Base-by-base conservation (phyloP, 2,888 invertebrate species). In the Melipona bicolor region DNA sequence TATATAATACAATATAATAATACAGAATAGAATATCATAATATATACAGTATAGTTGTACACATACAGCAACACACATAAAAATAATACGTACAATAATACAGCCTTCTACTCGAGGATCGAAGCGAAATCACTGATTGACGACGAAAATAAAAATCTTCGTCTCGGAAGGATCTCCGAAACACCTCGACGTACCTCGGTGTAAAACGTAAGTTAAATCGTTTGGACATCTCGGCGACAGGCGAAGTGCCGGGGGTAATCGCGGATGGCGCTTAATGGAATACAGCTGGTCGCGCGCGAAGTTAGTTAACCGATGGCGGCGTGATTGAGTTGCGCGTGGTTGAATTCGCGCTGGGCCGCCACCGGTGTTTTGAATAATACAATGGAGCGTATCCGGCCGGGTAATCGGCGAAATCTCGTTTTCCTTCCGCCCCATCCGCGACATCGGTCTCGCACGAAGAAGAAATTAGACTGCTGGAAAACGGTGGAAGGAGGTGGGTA, bases 401-500 rank as follows among this genome's bases (percentile, higher is more conserved):
- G 36, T 80, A 77, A 80, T 62, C 77, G 77, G 15, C 52, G 52
- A 74, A 77, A 84, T 77, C 80, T 85, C 77, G 77, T 83, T 84
- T 84, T 52, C n/a, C 19, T 49, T 24, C 36, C 56, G 6, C 74
- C 43, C 43, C 9, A 43, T 43, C 43, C 43, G 61, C 52, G 52
- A 32, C 74, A 67, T 70, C 64, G 84, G 75, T 36, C 65, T 21
- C 19, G 11, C 13, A 24, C 73, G 67, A 59, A 76, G 67, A 59
- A 76, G 77, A 79, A 88, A 88, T 89, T 89, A 88, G 86, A 86
- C 80, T 43, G 43, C 43, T 43, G 43, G 43, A 43, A 27, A 36
- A 43, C 43, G 43, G 43, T 9, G 43, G 43, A 2, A 9, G 43
- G 43, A 9, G 9, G 43, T 9, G 9, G 43, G 32, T 0, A 32